Conservation (phyloP, 37 sponge, comb jelly and placozoan genomes). For the Eunapius fragilis region DNA sequence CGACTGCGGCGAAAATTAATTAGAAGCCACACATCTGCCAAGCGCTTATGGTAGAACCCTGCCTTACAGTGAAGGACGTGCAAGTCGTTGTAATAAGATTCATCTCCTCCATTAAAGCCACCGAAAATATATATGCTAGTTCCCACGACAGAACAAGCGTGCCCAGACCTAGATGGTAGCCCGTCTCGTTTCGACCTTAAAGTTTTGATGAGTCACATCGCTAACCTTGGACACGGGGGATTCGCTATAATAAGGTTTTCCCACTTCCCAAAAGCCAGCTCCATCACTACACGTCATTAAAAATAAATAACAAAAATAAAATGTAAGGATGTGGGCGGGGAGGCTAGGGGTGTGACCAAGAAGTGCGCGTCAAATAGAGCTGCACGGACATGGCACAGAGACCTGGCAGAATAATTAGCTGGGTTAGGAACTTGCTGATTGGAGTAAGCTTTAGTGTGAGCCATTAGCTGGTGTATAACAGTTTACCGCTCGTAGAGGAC, state of each 20-base stretch:
- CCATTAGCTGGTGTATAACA: background rate
- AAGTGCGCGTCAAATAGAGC: slow-evolving; percentile 6
- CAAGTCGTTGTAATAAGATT: slow-evolving; percentile 55
- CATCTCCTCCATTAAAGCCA: slow-evolving; percentile 33
- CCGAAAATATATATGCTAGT: slow-evolving; percentile 61
- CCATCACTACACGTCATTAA: background rate
- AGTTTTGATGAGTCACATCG: background rate
- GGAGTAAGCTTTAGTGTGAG: slow-evolving; percentile 51
- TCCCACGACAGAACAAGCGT: slow-evolving; percentile 35
- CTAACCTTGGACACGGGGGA: slow-evolving; percentile 42
- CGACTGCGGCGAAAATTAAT: slow-evolving; percentile 10
- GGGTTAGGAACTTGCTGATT: slow-evolving; percentile 54
- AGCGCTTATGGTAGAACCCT: slow-evolving; percentile 12
- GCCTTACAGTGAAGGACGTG: slow-evolving; percentile 60
- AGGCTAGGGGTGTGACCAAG: background rate
- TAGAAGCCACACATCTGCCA: background rate
- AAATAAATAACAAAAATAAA: background rate
- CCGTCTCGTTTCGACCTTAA: background rate
- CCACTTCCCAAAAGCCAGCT: slow-evolving; percentile 35
- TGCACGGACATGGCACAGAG: slow-evolving; percentile 26
- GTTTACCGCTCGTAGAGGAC: slow-evolving; percentile 15
- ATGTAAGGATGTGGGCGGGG: background rate
- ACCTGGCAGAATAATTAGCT: slow-evolving; percentile 59
- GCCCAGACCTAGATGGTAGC: slow-evolving; percentile 47
- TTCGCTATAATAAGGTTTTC: slow-evolving; percentile 10